These are phyloP conservation scores for Tachina fera DNA, from an alignment of 2,888 invertebrate genomes.

Conservation along the genomic window DNA sequence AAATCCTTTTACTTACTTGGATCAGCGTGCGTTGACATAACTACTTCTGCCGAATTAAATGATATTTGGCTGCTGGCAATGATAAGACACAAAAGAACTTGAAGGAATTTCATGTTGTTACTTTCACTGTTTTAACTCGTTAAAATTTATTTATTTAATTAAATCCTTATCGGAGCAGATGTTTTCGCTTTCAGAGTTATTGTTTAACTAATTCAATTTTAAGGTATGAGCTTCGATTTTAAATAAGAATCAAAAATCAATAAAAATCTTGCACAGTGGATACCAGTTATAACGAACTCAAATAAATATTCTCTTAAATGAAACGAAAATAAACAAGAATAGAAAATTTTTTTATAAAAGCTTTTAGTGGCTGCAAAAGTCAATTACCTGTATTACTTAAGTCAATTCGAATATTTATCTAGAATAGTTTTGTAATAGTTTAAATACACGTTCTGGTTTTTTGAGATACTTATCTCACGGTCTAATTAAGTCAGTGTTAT, in stretches of 20 bases:
- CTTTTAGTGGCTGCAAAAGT: too few relatives aligned
- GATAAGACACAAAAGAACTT: conserved; percentile 13
- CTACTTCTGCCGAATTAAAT: conserved; percentile 16
- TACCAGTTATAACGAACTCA: too few relatives aligned
- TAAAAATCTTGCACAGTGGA: neutral
- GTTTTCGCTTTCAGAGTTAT: conserved; percentile 1
- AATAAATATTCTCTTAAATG: neutral
- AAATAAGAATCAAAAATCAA: conserved; percentile 27
- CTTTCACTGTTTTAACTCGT: neutral
- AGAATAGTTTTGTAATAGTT: too few relatives aligned
- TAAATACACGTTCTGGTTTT: too few relatives aligned
- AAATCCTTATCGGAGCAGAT: neutral
- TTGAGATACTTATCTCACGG: too few relatives aligned
- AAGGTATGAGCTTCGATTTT: conserved; percentile 1
- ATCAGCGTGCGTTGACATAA: conserved; percentile 23
- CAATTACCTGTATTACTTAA: too few relatives aligned
- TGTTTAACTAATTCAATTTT: conserved; percentile 43
- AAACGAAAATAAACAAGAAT: neutral
- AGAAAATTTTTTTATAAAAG: neutral
- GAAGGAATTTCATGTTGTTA: conserved; percentile 57
- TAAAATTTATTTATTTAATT: conserved; percentile 28
- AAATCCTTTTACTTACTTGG: conserved; percentile 37
- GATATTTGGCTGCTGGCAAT: neutral
- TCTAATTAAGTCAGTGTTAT: too few relatives aligned
- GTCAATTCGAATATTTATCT: too few relatives aligned